phyloP scores from a whole-genome alignment of 2,113 vertebrate genomes.

The Cricetomys ansorgei region DNA sequence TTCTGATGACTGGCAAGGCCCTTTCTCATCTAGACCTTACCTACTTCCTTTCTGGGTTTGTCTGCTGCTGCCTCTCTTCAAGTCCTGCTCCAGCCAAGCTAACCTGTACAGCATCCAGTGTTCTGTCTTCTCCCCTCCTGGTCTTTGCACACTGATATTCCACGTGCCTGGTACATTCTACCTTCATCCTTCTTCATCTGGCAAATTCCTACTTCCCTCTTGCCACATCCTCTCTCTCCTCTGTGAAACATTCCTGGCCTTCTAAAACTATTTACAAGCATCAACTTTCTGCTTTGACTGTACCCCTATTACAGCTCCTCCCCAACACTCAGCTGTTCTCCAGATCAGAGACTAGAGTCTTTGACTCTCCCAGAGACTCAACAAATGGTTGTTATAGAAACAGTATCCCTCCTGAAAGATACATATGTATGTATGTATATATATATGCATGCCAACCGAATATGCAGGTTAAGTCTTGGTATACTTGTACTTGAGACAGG shows the following conservation, averaged over 20 bases:
- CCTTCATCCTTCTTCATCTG: neutral
- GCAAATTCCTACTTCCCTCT: neutral
- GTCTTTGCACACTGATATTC: neutral
- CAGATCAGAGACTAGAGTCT: no score
- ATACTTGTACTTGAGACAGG: neutral
- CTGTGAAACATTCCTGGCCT: neutral
- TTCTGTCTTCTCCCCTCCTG: neutral
- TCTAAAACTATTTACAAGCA: neutral
- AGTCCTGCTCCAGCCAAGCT: neutral
- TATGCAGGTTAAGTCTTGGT: neutral
- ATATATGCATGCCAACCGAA: neutral
- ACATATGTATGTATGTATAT: neutral
- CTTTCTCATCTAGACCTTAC: neutral
- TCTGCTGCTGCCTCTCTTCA: neutral
- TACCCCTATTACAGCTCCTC: neutral
- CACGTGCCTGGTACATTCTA: neutral
- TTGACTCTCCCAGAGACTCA: constrained; percentile 4
- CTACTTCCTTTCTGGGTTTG: neutral
- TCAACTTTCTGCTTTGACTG: neutral
- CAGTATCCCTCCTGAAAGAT: neutral
- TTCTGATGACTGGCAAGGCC: neutral
- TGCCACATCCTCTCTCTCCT: neutral
- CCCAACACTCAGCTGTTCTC: neutral
- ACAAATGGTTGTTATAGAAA: constrained; percentile 57
- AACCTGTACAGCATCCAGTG: neutral